phyloP scores from a whole-genome alignment of 2,113 vertebrate species.

The Dipodomys merriami region DNA sequence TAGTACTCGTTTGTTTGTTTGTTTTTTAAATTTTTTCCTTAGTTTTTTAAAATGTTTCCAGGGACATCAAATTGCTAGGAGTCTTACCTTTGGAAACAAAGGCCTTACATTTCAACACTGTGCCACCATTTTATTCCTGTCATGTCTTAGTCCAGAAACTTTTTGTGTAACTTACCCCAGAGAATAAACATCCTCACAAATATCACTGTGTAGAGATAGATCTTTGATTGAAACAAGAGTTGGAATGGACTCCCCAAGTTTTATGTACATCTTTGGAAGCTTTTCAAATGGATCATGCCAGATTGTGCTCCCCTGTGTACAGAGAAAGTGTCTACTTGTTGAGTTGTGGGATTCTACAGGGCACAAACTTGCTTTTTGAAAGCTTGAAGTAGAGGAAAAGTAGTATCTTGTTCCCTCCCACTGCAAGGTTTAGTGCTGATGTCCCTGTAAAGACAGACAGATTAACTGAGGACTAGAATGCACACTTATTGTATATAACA shows the following conservation, averaged over 20 bases:
- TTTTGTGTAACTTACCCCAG: not conserved
- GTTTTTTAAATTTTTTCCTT: not conserved
- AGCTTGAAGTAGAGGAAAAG: not conserved
- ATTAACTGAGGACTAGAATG: not conserved
- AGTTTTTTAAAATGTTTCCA: not conserved
- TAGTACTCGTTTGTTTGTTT: not conserved
- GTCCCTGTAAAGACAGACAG: not conserved
- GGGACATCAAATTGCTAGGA: not conserved
- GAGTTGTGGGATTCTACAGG: not conserved
- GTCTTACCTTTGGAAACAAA: not conserved
- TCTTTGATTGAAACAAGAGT: not conserved
- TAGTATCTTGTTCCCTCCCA: not conserved
- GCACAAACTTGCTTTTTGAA: not conserved
- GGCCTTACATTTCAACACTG: not conserved
- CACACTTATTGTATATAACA: not conserved
- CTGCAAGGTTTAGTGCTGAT: not conserved
- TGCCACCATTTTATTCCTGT: not conserved
- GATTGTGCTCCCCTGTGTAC: not conserved
- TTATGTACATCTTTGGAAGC: not conserved
- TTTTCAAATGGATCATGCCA: not conserved
- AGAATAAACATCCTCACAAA: not conserved
- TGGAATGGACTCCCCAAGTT: accelerated
- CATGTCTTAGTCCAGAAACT: not conserved
- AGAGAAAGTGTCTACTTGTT: too few species aligned
- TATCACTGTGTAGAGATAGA: not conserved